Percentiles rank a stretch among this genome's conserved stretches.
These are phyloP conservation scores for Alectoris magna DNA, from an alignment of 2,797 vertebrate species.

Conservation along the genomic window DNA sequence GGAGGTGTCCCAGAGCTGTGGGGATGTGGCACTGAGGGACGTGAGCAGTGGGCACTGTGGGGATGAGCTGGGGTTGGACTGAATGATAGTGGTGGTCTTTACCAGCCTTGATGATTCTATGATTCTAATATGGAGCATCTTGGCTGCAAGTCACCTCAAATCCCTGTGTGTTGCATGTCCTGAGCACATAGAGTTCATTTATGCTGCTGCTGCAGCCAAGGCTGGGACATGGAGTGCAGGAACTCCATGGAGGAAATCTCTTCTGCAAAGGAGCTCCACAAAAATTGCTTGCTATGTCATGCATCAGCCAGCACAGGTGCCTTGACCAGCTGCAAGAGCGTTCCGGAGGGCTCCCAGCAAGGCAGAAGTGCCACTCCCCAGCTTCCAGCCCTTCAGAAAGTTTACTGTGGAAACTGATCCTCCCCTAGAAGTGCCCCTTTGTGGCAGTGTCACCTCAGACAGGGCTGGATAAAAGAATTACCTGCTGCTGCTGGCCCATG, in stretches of 20 bases:
- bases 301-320: neutral
- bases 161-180: neutral
- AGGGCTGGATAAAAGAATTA: conserved; percentile 85
- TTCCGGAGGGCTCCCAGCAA: neutral
- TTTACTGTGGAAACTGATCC: conserved; percentile 84
- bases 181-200: neutral
- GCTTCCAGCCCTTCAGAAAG: conserved; percentile 50
- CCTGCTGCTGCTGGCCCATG: conserved; percentile 73
- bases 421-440: conserved; percentile 72
- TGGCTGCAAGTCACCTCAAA: neutral
- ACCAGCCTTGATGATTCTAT: no score
- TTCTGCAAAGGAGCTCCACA: neutral
- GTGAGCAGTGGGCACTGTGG: no score
- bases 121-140: no score
- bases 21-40: no score
- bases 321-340: neutral
- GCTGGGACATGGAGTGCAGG: neutral
- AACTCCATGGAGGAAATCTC: neutral
- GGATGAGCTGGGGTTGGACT: no score
- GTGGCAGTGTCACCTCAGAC: conserved; percentile 78
- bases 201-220: neutral
- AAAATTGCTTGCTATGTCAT: neutral
- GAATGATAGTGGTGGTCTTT: no score
- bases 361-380: conserved; percentile 3
- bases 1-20: no score